Evolutionary conservation across 2,797 vertebrate genomes (phyloP).

Genomic region (Danio albolineatus): DNA sequence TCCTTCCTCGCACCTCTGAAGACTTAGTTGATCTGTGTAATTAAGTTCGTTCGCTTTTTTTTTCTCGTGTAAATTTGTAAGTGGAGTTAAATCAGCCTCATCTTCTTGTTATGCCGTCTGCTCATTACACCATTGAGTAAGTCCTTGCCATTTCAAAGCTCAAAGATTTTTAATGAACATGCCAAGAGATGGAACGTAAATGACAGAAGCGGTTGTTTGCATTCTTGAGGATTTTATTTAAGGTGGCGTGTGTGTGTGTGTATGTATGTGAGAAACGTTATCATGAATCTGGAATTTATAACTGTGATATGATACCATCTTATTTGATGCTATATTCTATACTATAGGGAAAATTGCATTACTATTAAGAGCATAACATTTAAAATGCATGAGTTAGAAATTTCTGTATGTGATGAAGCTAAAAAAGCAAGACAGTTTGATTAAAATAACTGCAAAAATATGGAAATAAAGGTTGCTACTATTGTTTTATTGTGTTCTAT

Average conservation of each 20-base stretch:
- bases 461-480: too few relatives aligned
- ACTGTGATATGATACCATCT: too few relatives aligned
- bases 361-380: too few relatives aligned
- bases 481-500: too few relatives aligned
- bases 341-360: too few relatives aligned
- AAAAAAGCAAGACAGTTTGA: too few relatives aligned
- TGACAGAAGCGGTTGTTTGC: slow-evolving; percentile 62
- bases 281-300: too few relatives aligned
- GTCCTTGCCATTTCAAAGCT: slow-evolving; percentile 60
- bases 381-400: too few relatives aligned
- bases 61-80: slow-evolving; percentile 72
- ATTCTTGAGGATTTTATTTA: slow-evolving; percentile 67
- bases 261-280: background rate
- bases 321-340: too few relatives aligned
- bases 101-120: slow-evolving; percentile 72
- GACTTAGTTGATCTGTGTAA: slow-evolving; percentile 81
- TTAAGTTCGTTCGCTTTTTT: slow-evolving; percentile 78
- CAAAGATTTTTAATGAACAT: slow-evolving; percentile 67
- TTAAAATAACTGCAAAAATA: too few relatives aligned
- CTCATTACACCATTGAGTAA: slow-evolving; percentile 57
- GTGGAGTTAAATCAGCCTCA: slow-evolving; percentile 75
- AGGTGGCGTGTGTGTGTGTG: slow-evolving; percentile 53
- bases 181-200: slow-evolving; percentile 69
- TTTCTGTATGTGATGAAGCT: too few relatives aligned
- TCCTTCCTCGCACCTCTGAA: slow-evolving; percentile 70